Conservation (phyloP, 2,113 vertebrate species). For the Clinocottus analis region DNA sequence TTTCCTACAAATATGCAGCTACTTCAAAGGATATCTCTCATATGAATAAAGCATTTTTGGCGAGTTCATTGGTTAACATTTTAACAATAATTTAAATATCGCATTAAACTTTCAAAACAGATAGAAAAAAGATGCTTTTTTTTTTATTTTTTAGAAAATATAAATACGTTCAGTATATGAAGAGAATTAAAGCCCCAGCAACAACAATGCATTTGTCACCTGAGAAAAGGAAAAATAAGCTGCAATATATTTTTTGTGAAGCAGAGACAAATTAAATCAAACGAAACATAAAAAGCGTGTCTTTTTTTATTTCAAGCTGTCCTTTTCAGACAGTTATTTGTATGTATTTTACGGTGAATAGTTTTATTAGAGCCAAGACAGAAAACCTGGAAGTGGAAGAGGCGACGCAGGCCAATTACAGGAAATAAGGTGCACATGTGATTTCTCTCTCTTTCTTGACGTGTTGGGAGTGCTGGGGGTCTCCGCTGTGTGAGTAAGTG, state of each 20-base stretch:
- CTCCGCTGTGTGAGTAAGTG: background rate
- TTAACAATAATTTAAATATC: background rate
- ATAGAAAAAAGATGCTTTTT: background rate
- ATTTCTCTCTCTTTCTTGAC: constrained; percentile 11
- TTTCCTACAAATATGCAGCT: background rate
- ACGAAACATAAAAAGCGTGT: background rate
- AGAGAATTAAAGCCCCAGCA: background rate
- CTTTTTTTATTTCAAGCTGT: background rate
- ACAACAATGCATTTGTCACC: background rate
- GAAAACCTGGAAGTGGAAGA: constrained; percentile 38
- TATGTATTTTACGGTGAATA: background rate
- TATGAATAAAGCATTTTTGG: background rate
- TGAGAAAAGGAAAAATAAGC: background rate
- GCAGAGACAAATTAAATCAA: background rate
- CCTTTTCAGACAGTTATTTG: background rate
- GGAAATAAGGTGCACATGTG: constrained; percentile 68
- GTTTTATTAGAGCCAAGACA: background rate
- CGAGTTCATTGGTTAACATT: background rate
- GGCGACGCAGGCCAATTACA: constrained; percentile 58
- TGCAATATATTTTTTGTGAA: background rate
- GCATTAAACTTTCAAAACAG: background rate
- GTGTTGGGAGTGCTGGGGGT: constrained; percentile 30
- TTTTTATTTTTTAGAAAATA: background rate
- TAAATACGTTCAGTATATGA: background rate
- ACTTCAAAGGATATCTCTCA: background rate